phyloP scores from a whole-genome alignment of 2,797 vertebrate species.

The Xenentodon cancila region DNA sequence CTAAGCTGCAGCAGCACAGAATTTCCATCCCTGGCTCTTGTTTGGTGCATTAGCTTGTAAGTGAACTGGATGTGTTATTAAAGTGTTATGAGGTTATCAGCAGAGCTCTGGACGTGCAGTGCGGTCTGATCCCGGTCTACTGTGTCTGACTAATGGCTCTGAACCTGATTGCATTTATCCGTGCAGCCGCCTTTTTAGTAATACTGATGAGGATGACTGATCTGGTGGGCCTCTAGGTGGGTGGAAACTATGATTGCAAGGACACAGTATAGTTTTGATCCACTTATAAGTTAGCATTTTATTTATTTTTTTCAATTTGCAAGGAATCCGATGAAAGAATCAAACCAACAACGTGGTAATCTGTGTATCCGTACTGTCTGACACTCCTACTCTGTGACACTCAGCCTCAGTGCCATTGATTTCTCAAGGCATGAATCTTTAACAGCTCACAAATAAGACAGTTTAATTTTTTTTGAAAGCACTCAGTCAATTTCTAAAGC shows the following conservation, averaged over 20 bases:
- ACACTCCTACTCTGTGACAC: neutral
- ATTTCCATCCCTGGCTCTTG: conserved; percentile 18
- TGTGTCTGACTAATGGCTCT: conserved; percentile 52
- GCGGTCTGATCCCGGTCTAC: conserved; percentile 41
- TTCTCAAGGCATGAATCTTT: conserved; percentile 19
- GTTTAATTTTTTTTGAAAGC: conserved; percentile 15
- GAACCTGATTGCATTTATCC: conserved; percentile 62
- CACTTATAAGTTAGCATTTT: neutral
- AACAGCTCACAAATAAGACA: conserved; percentile 2
- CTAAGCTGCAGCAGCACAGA: conserved; percentile 8
- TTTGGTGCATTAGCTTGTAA: conserved; percentile 36
- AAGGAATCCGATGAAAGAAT: neutral
- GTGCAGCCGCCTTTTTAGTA: conserved; percentile 30
- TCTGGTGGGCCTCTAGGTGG: conserved; percentile 10
- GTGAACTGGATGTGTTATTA: conserved; percentile 58
- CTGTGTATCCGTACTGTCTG: neutral
- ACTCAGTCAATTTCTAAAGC: conserved; percentile 7
- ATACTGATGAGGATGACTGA: conserved; percentile 27
- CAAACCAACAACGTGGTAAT: neutral
- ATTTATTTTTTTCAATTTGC: conserved; percentile 1
- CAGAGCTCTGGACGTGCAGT: conserved; percentile 45
- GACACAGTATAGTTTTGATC: neutral
- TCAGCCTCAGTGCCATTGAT: neutral
- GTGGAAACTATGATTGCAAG: conserved; percentile 3
- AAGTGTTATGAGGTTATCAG: conserved; percentile 56